These are phyloP conservation scores for Oryzias sinensis DNA, from an alignment of 2,797 vertebrate species.

Conservation along the genomic window DNA sequence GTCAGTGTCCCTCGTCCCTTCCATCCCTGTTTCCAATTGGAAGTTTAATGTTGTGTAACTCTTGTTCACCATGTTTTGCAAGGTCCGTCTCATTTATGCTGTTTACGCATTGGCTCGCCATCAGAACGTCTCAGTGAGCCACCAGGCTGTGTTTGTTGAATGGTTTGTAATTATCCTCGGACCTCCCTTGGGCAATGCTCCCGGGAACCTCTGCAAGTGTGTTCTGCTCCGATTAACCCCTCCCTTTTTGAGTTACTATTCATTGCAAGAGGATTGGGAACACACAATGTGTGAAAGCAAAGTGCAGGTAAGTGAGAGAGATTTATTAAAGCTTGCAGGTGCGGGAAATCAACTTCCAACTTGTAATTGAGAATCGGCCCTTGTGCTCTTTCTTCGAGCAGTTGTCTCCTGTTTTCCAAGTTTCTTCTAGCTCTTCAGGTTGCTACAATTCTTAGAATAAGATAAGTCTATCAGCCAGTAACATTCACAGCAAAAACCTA, in stretches of 20 bases:
- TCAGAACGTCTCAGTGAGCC: conserved; percentile 47
- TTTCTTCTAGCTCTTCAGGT: not conserved
- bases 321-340: conserved; percentile 14
- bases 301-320: conserved; percentile 11
- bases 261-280: conserved; percentile 23
- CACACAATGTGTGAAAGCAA: conserved; percentile 12
- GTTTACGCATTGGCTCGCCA: conserved; percentile 55
- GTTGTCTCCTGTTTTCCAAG: not conserved
- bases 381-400: not conserved
- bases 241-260: conserved; percentile 17
- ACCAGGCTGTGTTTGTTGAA: conserved; percentile 65
- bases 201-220: conserved; percentile 51
- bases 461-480: conserved; percentile 24
- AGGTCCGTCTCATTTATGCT: conserved; percentile 30
- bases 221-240: conserved; percentile 37
- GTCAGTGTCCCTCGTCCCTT: conserved; percentile 32
- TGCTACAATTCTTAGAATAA: conserved; percentile 1
- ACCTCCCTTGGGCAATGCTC: conserved; percentile 65
- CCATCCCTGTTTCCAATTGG: conserved; percentile 23
- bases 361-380: conserved; percentile 3
- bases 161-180: conserved; percentile 74
- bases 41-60: conserved; percentile 42
- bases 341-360: conserved; percentile 9
- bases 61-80: conserved; percentile 27
- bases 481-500: not conserved